Base-by-base conservation (phyloP, 2,888 invertebrate species). In the Phoronis australis region DNA sequence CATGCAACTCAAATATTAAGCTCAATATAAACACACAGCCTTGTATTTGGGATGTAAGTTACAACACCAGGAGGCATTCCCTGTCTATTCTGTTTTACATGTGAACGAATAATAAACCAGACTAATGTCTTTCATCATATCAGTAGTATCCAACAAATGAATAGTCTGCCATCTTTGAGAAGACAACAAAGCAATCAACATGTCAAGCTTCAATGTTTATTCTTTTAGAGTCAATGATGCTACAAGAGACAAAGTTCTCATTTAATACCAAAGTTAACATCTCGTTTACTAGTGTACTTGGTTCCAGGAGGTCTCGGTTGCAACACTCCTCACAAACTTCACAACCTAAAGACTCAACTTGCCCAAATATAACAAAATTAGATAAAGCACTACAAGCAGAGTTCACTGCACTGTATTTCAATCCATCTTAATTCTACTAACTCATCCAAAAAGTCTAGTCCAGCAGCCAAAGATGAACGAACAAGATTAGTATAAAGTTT, bases 1-100 rank as follows among this genome's bases (percentile, higher is more conserved):
- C 18, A 46, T 52, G 23, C 39, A 42, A 2, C 6, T 6, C 21
- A 52, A 21, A 46, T 52, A 49, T 23, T 27, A 20, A 48, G 18
- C 15, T 4, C 4, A 26, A 21, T 5, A 9, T 20, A 21, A 15
- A 47, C 25, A 42, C 47, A 47, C 47, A 47, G 21, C 15, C 26
- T 42, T 37, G 12, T 42, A 26, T 47, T 37, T 4, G n/a, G 15
- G 4, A n/a, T 4, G 18, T n/a, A 27, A 27, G 9, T 20, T 27
- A 44, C 31, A 5, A 31, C 15, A 18, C n/a, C 9, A 12, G 15
- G 15, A 15, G 31, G 9, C 9, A 15, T 31, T n/a, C 44, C 20
- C 15, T 18, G 35, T 21, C 44, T 44, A n/a, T 5, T 31, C 6
- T 44, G 44, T 20, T 44, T 44, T 15, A 44, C 5, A 27, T n/a